phyloP scores from a whole-genome alignment of 2,113 vertebrate genomes.

The Callionymus lyra region DNA sequence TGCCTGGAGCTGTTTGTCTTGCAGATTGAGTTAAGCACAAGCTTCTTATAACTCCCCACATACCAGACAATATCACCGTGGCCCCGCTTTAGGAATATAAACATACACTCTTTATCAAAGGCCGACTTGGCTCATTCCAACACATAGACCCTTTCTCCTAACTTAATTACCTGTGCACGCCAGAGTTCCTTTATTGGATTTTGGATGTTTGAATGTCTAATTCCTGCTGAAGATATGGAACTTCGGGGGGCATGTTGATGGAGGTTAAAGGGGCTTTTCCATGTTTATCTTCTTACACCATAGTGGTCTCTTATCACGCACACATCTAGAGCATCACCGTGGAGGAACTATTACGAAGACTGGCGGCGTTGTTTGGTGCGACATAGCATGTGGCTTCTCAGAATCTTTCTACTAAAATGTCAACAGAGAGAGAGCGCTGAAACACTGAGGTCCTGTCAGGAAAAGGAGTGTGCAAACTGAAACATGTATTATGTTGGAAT shows the following conservation, averaged over 20 bases:
- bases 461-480: conserved; percentile 18
- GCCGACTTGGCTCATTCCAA: conserved; percentile 40
- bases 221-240: conserved; percentile 29
- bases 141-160: conserved; percentile 44
- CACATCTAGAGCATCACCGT: conserved; percentile 26
- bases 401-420: too few species aligned
- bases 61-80: conserved; percentile 66
- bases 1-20: conserved; percentile 54
- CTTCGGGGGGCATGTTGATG: conserved; percentile 32
- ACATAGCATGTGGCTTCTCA: conserved; percentile 25
- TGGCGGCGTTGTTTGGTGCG: conserved; percentile 42
- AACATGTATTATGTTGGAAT: conserved; percentile 17
- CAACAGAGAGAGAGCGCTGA: too few species aligned
- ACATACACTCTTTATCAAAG: conserved; percentile 57
- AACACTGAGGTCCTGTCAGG: conserved; percentile 12
- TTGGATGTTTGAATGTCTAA: conserved; percentile 45
- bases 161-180: conserved; percentile 46
- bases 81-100: conserved; percentile 54
- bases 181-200: conserved; percentile 49
- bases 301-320: conserved; percentile 36
- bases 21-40: conserved; percentile 54
- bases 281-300: conserved; percentile 49
- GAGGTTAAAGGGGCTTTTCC: conserved; percentile 26
- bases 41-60: conserved; percentile 54
- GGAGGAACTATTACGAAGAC: neutral